These are phyloP conservation scores for Mirounga angustirostris DNA, from an alignment of 2,113 vertebrate species.

Conservation along the genomic window DNA sequence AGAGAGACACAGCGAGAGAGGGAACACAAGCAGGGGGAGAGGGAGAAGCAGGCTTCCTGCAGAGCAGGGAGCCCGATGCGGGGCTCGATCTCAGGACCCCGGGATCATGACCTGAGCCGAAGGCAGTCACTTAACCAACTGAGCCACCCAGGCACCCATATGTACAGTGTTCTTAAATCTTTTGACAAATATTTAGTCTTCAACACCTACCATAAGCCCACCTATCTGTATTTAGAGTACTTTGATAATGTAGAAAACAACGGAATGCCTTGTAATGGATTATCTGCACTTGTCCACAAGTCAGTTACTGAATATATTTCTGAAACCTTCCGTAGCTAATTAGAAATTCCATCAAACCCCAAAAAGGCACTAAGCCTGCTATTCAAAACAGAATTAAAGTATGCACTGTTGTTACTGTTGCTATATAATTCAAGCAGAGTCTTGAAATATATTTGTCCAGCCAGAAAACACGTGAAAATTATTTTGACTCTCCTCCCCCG, in stretches of 20 bases:
- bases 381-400: conserved; percentile 43
- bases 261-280: neutral
- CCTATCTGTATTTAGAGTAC: neutral
- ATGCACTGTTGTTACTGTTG: neutral
- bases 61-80: no score
- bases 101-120: no score
- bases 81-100: no score
- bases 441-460: conserved; percentile 58
- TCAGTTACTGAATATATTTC: conserved; percentile 25
- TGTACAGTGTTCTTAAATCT: neutral
- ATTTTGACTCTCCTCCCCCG: conserved; percentile 58
- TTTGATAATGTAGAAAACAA: neutral
- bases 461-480: conserved; percentile 62
- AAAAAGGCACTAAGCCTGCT: neutral
- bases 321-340: neutral
- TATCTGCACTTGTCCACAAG: neutral
- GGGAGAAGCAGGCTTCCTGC: no score
- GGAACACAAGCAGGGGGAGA: no score
- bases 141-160: neutral
- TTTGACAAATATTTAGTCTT: conserved; percentile 22
- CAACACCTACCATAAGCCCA: neutral
- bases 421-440: conserved; percentile 37
- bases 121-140: no score
- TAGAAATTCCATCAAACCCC: neutral
- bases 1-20: no score